Base-by-base conservation (phyloP, 2,797 vertebrate genomes). In the Nyctibius grandis region DNA sequence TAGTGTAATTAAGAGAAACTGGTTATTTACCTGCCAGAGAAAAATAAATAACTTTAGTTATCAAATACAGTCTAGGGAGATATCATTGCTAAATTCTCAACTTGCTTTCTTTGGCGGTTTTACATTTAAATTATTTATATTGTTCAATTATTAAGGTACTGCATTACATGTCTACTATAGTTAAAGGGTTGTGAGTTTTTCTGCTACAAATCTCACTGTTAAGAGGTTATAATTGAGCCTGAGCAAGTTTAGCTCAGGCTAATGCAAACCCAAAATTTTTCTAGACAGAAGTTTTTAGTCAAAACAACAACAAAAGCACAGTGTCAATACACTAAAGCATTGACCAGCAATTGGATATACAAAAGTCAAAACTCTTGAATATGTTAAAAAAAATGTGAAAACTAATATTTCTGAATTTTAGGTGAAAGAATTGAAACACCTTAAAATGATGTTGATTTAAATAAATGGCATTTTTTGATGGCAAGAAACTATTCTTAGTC, bases 11-110 rank as follows among this genome's bases (percentile, higher is more conserved):
- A 97, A 93, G 80, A 53, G 40, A 95, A 93, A 96, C 33, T 79
- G 29, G 51, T 97, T 97, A 97, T 96, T 97, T 97, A 97, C 95
- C 82, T 92, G 56, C 93, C 94, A 96, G 74, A 93, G 73, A 61
- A 51, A 77, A 94, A 91, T 95, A 93, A 95, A 84, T 81, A 85
- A 95, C 74, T 88, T 96, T 44, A 65, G 36, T 85, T 81, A 33
- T 96, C 82, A 96, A 95, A 89, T 91, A 57, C 57, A 96, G 77
- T 68, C 70, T 91, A 26, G 67, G 72, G 80, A 97, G 60, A 69
- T 68, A 87, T 56, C 94, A 96, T 83, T 95, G 54, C 48, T 95
- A 91, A 95, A 97, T 92, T 96, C 81, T 69, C 68, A 91, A 60
- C 42, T 95, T 88, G 16, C 12, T 85, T 95, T 72, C 38, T 80